Percentiles rank a stretch among this genome's conserved stretches.
Conservation (phyloP, 2,113 vertebrate genomes). For the Hyperopisus bebe region DNA sequence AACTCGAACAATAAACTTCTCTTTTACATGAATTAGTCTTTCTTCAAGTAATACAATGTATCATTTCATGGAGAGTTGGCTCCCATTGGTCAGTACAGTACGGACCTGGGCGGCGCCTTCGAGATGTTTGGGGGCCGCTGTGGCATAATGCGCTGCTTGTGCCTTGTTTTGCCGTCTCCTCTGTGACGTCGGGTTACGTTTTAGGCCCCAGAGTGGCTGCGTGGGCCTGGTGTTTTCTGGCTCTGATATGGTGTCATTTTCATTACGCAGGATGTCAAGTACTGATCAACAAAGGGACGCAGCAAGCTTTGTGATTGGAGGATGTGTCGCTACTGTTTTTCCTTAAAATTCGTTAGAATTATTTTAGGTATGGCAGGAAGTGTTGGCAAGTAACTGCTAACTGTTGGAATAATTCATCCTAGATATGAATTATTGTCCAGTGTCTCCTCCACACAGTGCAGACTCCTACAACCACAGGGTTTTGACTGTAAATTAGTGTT, state of each 20-base stretch:
- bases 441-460: not conserved
- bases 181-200: not conserved
- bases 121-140: not conserved
- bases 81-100: not conserved
- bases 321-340: not conserved
- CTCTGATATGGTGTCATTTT: not conserved
- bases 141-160: not conserved
- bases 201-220: not conserved
- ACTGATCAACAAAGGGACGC: not conserved
- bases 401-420: not conserved
- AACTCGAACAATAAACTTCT: conserved; percentile 14
- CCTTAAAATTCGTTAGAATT: not conserved
- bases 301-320: not conserved
- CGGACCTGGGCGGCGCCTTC: not conserved
- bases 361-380: not conserved
- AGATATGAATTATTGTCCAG: not conserved
- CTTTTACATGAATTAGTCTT: conserved; percentile 5
- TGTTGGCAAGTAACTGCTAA: not conserved
- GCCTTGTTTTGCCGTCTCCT: not conserved
- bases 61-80: not conserved
- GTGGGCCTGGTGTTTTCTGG: not conserved
- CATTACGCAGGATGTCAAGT: not conserved
- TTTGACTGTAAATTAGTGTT: not conserved
- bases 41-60: not conserved
- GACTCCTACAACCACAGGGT: not conserved